phyloP scores from a whole-genome alignment of 2,113 vertebrate species.

The Pelusios castaneus region DNA sequence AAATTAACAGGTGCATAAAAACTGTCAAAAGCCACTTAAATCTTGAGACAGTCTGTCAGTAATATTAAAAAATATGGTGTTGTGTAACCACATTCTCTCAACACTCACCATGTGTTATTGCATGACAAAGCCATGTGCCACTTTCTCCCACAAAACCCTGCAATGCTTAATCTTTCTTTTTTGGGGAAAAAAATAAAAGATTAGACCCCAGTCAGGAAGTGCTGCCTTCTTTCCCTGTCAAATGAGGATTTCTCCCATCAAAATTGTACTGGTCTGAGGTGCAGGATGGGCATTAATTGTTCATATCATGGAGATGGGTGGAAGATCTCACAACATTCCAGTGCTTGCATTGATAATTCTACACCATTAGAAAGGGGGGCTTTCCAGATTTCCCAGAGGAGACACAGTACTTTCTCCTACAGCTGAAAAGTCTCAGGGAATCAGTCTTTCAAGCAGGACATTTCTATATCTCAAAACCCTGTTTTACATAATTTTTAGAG shows the following conservation, averaged over 20 bases:
- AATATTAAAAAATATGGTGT: conserved; percentile 82
- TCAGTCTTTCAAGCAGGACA: neutral
- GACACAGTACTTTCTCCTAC: conserved; percentile 10
- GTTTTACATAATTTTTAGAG: conserved; percentile 11
- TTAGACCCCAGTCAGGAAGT: conserved; percentile 36
- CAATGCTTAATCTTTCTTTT: conserved; percentile 7
- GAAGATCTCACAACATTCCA: neutral
- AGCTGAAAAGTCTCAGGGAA: accelerated
- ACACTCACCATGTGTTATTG: conserved; percentile 69
- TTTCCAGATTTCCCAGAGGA: conserved; percentile 5
- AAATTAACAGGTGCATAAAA: conserved; percentile 87
- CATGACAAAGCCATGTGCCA: conserved; percentile 71
- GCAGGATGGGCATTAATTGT: neutral
- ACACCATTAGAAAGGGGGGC: conserved; percentile 21
- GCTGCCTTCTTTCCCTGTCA: conserved; percentile 35
- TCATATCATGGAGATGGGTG: neutral
- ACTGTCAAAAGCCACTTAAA: conserved; percentile 86
- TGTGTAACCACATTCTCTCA: conserved; percentile 79
- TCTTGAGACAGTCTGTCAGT: conserved; percentile 83
- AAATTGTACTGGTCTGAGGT: neutral
- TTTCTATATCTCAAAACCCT: neutral
- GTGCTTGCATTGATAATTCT: conserved; percentile 6
- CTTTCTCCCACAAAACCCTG: conserved; percentile 58
- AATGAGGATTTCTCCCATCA: conserved; percentile 5
- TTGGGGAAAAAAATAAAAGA: neutral